Percentiles rank a stretch among this genome's conserved stretches.
Conservation (phyloP, 2,888 invertebrate genomes). For the Limnephilus lunatus region DNA sequence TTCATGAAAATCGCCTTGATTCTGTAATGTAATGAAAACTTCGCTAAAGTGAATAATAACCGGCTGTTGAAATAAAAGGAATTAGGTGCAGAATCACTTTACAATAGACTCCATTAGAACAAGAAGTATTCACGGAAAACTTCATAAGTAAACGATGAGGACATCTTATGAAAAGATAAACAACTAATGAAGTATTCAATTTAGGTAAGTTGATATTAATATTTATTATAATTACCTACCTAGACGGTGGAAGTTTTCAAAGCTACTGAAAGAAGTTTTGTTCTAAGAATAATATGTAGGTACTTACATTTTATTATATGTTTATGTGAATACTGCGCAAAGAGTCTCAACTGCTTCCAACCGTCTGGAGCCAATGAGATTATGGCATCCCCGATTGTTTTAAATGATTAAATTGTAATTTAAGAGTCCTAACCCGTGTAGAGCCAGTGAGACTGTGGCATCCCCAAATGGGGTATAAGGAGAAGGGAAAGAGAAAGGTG, state of each 20-base stretch:
- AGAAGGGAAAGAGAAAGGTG: no score
- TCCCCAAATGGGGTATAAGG: no score
- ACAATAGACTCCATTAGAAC: background rate
- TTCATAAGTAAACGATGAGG: background rate
- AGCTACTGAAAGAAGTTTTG: background rate
- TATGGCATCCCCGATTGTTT: no score
- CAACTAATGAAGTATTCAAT: background rate
- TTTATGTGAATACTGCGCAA: no score
- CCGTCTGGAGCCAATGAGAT: no score
- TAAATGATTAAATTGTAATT: no score
- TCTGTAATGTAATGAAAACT: background rate
- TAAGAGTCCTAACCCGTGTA: no score
- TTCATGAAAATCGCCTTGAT: background rate
- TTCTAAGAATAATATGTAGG: background rate
- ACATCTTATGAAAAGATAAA: background rate
- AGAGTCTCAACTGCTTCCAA: no score
- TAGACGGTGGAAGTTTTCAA: background rate
- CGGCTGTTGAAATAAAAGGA: background rate
- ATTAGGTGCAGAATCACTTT: background rate
- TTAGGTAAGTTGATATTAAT: background rate
- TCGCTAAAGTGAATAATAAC: background rate
- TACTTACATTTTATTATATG: no score
- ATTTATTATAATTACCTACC: no score
- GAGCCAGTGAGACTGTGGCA: no score
- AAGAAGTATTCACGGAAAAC: background rate